Evolutionary conservation across 2,888 invertebrate genomes (phyloP), one percentile per base, ranked within the genome.

Genomic region (Fragum fragum): DNA sequence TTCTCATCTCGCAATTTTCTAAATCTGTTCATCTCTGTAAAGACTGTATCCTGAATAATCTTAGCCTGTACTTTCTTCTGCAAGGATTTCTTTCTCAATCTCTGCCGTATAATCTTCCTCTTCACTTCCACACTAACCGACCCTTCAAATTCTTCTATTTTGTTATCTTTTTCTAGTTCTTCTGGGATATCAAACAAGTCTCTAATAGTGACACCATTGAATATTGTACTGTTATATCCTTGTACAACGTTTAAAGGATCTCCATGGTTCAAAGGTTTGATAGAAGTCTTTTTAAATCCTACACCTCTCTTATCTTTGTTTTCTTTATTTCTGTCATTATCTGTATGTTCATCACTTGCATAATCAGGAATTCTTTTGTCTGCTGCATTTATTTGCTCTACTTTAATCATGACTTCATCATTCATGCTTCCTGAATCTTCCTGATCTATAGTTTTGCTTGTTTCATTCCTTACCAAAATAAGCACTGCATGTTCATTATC

Each of bases 181-280:
- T 66, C 66, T 18, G 66, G 66, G 14, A 66, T 66, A 42, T 66
- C 66, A 66, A 66, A 66, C 9, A 66, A 26, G 16, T 66, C 66
- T 26, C 66, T 66, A 14, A 11, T 14, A 21, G 18, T 3, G 6
- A 23, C 21, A 42, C n/a, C 39, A 36, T 36, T 36, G 9, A 36
- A 36, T 11, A 21, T 23, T 14, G n/a, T 16, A n/a, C 11, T 66
- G 5, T 23, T 36, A 23, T 21, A 3, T 1, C n/a, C 23, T 42
- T 21, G 7, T 9, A 42, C 42, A 42, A 66, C 11, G 11, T 42
- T 32, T 23, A 66, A 42, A 16, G 66, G 66, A 23, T 66, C 66
- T 36, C 9, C 21, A 42, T 66, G 39, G 26, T 9, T 9, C n/a
- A 16, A 36, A 3, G 32, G 32, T 9, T 6, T 9, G 9, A 9